Conservation (phyloP, 2,888 invertebrate species). For the Dynastes maya region DNA sequence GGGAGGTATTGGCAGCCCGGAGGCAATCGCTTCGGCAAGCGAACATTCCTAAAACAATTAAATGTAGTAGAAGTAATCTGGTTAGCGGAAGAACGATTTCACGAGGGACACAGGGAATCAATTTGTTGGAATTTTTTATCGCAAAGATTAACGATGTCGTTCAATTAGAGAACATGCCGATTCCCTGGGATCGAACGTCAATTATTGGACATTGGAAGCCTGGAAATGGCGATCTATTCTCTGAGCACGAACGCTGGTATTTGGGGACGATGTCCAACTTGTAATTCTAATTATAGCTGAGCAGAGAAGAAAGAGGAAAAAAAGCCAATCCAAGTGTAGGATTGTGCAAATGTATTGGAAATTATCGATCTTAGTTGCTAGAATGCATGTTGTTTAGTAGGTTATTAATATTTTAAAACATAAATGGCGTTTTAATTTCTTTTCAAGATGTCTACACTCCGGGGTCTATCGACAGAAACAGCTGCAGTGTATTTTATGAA, state of each 20-base stretch:
- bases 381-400: too few relatives aligned
- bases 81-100: slow-evolving; percentile 17
- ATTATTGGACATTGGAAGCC: slow-evolving; percentile 9
- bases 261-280: not conserved
- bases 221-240: not conserved
- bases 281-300: too few relatives aligned
- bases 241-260: not conserved
- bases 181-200: slow-evolving; percentile 21
- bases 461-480: too few relatives aligned
- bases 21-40: not conserved
- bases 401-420: too few relatives aligned
- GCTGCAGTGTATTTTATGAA: too few relatives aligned
- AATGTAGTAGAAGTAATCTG: slow-evolving; percentile 44
- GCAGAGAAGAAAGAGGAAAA: too few relatives aligned
- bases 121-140: slow-evolving; percentile 41
- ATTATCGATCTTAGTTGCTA: too few relatives aligned
- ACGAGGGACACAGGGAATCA: slow-evolving; percentile 33
- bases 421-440: too few relatives aligned
- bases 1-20: not conserved
- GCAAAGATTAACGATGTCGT: slow-evolving; percentile 37
- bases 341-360: too few relatives aligned
- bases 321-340: too few relatives aligned
- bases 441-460: too few relatives aligned
- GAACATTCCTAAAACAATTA: slow-evolving; percentile 32
- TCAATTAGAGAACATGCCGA: slow-evolving; percentile 42